Evolutionary conservation across 2,888 invertebrate species (phyloP), one percentile per base, ranked within the genome.

Genomic region (Lepetodrilus schrolli): DNA sequence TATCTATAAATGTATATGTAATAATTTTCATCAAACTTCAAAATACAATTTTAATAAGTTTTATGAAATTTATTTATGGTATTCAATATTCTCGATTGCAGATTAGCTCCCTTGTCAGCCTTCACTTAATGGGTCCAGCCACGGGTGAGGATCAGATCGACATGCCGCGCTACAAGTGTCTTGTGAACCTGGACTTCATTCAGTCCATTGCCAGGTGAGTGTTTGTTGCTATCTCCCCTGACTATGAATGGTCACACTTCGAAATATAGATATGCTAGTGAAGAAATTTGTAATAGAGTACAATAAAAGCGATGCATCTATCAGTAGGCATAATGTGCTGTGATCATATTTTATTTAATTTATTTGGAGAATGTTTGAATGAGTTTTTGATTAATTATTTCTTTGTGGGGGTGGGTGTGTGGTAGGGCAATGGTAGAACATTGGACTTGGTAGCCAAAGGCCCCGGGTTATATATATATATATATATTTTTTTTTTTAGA

Each of bases 91-190:
- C 26, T 10, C 13, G 17, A n/a, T 21, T 84, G 4, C 84, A 92
- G 91, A 94, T 97, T 80, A 94, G 96, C 0, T 95, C 96, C 7
- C 92, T 97, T 84, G 96, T 96, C 0, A 95, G 95, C 86, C 91
- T 97, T 3, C 95, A 95, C 85, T 91, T 97, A 47, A 92, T 97
- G 70, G 92, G 94, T 8, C 92, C 92, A 1, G 93, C 94, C 0
- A 93, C 93, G 0, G 94, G 94, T 68, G 94, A 94, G 43, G 90
- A 90, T 84, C 93, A 93, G 86, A 92, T 96, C 34, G 95, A 96
- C 78, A 93, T 94, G 0, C 94, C 95, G 0, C 96, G 95, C 86
- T 95, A 95, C 84, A 96, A 96, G 89, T 97, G 97, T 90, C 94
- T 95, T 34, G 95, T 96, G 3, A 94, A 94, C 17, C 93, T 95